Conservation (phyloP, 2,113 vertebrate species). For the Microcebus ravelobensis region DNA sequence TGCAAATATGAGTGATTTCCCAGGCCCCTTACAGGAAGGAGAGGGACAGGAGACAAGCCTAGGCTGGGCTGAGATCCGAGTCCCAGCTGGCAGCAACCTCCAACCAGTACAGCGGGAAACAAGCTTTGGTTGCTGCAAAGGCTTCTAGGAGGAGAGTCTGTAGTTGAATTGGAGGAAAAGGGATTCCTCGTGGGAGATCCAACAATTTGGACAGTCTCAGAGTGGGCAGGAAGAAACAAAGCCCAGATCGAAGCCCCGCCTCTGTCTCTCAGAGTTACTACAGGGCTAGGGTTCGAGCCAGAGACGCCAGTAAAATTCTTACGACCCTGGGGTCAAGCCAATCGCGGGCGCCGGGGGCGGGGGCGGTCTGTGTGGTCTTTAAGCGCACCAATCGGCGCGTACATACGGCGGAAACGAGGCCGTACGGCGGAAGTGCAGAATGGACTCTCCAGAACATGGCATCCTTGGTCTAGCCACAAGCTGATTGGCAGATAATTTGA, state of each 20-base stretch:
- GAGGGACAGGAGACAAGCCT: neutral
- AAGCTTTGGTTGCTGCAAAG: neutral
- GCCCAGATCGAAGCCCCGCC: rapidly evolving
- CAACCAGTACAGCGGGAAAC: neutral
- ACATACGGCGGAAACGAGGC: neutral
- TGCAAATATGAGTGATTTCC: neutral
- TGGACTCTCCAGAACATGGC: conserved; percentile 27
- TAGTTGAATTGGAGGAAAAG: neutral
- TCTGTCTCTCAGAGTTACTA: neutral
- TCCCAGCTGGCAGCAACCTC: neutral
- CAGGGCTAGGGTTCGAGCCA: too few relatives aligned
- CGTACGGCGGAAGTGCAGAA: conserved; percentile 60
- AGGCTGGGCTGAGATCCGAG: neutral
- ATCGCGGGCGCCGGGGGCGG: neutral
- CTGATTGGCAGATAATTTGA: conserved; percentile 30
- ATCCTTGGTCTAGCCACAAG: neutral
- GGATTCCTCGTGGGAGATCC: neutral
- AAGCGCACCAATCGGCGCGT: neutral
- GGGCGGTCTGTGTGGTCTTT: neutral
- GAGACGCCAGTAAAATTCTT: neutral
- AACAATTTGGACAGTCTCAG: neutral
- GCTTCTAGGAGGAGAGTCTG: neutral
- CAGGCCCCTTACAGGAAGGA: neutral
- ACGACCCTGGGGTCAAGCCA: neutral
- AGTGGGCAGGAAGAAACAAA: neutral